Base-by-base conservation (phyloP, 2,888 invertebrate species). In the Eupsilia transversa region DNA sequence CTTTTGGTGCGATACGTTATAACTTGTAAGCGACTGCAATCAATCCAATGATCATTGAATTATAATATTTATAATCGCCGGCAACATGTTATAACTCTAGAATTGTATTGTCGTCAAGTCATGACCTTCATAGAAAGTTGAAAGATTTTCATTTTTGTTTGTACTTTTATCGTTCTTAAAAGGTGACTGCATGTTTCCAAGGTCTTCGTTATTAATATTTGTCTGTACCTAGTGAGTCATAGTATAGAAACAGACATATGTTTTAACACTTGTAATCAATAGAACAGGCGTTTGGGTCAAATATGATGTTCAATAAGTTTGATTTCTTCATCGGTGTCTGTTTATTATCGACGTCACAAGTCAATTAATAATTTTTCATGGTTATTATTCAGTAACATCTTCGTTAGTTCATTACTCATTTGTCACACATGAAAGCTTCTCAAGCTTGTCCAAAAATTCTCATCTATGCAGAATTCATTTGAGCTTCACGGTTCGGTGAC, bases 41-140 rank as follows among this genome's bases (percentile, higher is more conserved):
- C 84, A 76, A 81, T 83, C 79, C 79, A 72, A 85, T 82, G 77
- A 88, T 79, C 76, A 86, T 86, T 88, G 73, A 84, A 70, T 88
- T 80, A 69, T 77, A 82, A 70, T 82, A 80, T 61, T 65, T 65
- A 65, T 74, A 54, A 86, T 86, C 67, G 70, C 46, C 77, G 79
- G 72, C 43, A 61, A 74, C 61, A 82, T 82, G 59, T 73, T 72
- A 77, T 59, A 70, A 49, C 57, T 67, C 41, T 61, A 49, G 6
- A 73, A 74, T 65, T 67, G 38, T 74, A 71, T 76, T 57, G 20
- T 71, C n/a, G n/a, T 71, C 30, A 75, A 30, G 20, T 65, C 60
- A 49, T 63, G 54, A 72, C 72, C 72, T 77, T 85, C 49, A 76
- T 76, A 59, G 70, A 87, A 85, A 78, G 77, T 67, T 66, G 20